phyloP scores from a whole-genome alignment of 2,888 invertebrate genomes.

The Epirrita christyi region DNA sequence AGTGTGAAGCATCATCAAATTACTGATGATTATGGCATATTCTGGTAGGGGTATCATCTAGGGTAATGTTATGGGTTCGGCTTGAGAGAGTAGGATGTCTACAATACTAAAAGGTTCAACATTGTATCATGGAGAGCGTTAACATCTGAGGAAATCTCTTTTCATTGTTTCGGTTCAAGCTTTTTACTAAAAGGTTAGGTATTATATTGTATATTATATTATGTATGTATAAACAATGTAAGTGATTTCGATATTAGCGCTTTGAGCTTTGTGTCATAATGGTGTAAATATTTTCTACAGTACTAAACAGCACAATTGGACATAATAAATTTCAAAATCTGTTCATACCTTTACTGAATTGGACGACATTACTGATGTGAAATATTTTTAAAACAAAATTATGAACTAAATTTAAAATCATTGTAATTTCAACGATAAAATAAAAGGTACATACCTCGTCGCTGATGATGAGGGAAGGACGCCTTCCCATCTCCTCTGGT shows the following conservation, averaged over 20 bases:
- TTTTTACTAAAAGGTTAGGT: not conserved
- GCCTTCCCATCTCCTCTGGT: constrained; percentile 93
- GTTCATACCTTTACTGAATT: constrained; percentile 66
- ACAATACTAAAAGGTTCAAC: constrained; percentile 62
- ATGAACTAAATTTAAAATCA: constrained; percentile 12
- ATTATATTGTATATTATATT: too few relatives aligned
- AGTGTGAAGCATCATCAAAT: constrained; percentile 65
- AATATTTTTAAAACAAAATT: constrained; percentile 35
- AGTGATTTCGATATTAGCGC: constrained; percentile 42
- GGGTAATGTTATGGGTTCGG: constrained; percentile 81
- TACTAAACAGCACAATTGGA: constrained; percentile 58
- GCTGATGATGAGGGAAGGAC: constrained; percentile 96
- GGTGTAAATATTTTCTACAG: constrained; percentile 27
- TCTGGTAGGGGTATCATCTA: constrained; percentile 55
- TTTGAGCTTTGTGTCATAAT: constrained; percentile 41
- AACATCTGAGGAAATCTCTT: constrained; percentile 43
- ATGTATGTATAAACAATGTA: not conserved
- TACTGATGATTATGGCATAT: constrained; percentile 65
- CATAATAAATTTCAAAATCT: constrained; percentile 49
- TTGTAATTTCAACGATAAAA: constrained; percentile 17
- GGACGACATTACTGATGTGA: constrained; percentile 51
- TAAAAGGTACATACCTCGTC: constrained; percentile 91
- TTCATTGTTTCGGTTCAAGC: not conserved
- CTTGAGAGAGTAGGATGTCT: constrained; percentile 81
- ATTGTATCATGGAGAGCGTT: constrained; percentile 43